Percentiles rank a stretch among this genome's conserved stretches.
Evolutionary conservation across 1,140 invertebrate species (phyloP).

Genomic region (Cyphomyrmex costatus): DNA sequence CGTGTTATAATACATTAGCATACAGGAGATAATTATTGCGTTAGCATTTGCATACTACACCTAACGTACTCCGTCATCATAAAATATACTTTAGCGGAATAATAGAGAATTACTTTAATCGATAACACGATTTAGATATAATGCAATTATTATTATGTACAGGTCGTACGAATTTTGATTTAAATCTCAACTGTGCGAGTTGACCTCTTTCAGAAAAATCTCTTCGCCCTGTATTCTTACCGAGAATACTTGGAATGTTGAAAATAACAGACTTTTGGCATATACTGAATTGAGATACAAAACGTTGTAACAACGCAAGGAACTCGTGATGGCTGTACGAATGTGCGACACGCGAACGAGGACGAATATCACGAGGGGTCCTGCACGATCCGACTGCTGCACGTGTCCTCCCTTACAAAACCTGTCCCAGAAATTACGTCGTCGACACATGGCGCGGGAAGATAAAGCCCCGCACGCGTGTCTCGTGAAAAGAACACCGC

Average conservation of each 20-base stretch:
- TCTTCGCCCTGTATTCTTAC: neutral
- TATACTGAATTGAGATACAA: neutral
- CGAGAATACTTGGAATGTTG: neutral
- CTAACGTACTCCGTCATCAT: neutral
- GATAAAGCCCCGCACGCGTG: conserved; percentile 64
- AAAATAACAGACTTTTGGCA: neutral
- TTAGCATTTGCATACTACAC: conserved; percentile 15
- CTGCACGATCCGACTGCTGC: conserved; percentile 41
- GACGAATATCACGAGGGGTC: conserved; percentile 5
- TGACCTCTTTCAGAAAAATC: neutral
- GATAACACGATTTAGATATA: neutral
- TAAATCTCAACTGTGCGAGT: neutral
- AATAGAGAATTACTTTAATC: neutral
- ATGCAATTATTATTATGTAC: neutral
- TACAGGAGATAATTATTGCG: conserved; percentile 26
- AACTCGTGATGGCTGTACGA: neutral
- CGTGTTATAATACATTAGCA: conserved; percentile 46
- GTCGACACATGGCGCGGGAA: conserved; percentile 52
- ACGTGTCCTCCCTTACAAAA: conserved; percentile 65
- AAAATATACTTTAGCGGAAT: neutral
- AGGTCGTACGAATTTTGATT: neutral
- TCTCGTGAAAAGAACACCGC: conserved; percentile 53
- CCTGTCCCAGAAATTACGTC: conserved; percentile 45
- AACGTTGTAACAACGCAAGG: neutral
- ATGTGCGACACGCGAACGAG: conserved; percentile 6